phyloP scores from a whole-genome alignment of 2,797 vertebrate genomes.

The Acipenser transmontanus region DNA sequence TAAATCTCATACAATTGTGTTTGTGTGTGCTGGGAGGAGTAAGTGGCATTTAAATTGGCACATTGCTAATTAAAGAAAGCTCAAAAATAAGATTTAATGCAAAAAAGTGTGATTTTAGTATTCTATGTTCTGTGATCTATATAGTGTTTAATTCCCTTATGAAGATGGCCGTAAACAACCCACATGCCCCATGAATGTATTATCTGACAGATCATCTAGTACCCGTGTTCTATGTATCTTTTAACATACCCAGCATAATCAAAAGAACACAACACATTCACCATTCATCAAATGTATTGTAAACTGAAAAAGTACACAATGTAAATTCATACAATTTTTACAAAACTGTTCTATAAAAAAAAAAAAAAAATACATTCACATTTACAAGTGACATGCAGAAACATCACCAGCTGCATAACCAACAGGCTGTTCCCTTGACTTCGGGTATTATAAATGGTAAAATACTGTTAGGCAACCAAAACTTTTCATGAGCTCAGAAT shows the following conservation, averaged over 20 bases:
- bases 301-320: slow-evolving; percentile 45
- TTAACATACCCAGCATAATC: not conserved
- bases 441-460: slow-evolving; percentile 19
- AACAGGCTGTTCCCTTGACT: slow-evolving; percentile 25
- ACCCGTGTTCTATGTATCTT: not conserved
- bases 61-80: not conserved
- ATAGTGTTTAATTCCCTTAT: too few relatives aligned
- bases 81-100: not conserved
- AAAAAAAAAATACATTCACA: slow-evolving; percentile 57
- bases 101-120: too few relatives aligned
- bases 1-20: slow-evolving; percentile 5
- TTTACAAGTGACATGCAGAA: slow-evolving; percentile 46
- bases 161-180: too few relatives aligned
- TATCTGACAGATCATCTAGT: too few relatives aligned
- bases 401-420: slow-evolving; percentile 35
- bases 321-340: slow-evolving; percentile 29
- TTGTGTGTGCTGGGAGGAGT: not conserved
- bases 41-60: not conserved
- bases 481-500: slow-evolving; percentile 25
- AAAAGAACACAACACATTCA: slow-evolving; percentile 29
- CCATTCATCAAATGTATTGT: slow-evolving; percentile 45
- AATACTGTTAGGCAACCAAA: slow-evolving; percentile 39
- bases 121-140: too few relatives aligned
- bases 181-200: too few relatives aligned
- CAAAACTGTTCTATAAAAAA: slow-evolving; percentile 1